These are phyloP conservation scores for Furnarius figulus DNA, from an alignment of 2,113 vertebrate species.

Conservation along the genomic window DNA sequence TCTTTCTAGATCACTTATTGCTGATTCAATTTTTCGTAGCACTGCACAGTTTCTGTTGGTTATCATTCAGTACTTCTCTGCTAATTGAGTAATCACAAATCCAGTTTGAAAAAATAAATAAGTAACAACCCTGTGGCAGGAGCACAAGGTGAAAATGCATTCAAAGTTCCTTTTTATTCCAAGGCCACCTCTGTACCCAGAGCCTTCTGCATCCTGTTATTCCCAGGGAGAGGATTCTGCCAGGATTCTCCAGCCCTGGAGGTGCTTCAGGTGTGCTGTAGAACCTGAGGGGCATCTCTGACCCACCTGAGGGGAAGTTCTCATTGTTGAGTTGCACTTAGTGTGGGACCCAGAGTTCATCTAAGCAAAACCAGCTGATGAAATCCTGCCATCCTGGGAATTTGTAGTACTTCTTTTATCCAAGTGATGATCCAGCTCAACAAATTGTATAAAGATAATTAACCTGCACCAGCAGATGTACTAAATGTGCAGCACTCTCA, in stretches of 20 bases:
- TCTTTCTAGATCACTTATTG: conserved; percentile 36
- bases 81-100: not conserved
- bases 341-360: not conserved
- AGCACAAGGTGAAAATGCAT: not conserved
- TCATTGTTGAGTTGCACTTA: not conserved
- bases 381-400: not conserved
- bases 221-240: not conserved
- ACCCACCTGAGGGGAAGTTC: not conserved
- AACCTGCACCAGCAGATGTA: not conserved
- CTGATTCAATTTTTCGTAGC: conserved; percentile 23
- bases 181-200: not conserved
- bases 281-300: not conserved
- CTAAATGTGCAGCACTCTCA: not conserved
- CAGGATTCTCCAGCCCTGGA: not conserved
- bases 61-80: not conserved
- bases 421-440: not conserved
- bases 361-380: not conserved
- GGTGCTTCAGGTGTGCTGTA: not conserved
- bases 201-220: not conserved
- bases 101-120: not conserved
- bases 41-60: not conserved
- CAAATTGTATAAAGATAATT: not conserved
- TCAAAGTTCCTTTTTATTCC: not conserved
- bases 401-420: not conserved
- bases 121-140: not conserved